Percentiles rank a stretch among this genome's conserved stretches.
Evolutionary conservation across 2,888 invertebrate species (phyloP).

Genomic region (Drepana falcataria): DNA sequence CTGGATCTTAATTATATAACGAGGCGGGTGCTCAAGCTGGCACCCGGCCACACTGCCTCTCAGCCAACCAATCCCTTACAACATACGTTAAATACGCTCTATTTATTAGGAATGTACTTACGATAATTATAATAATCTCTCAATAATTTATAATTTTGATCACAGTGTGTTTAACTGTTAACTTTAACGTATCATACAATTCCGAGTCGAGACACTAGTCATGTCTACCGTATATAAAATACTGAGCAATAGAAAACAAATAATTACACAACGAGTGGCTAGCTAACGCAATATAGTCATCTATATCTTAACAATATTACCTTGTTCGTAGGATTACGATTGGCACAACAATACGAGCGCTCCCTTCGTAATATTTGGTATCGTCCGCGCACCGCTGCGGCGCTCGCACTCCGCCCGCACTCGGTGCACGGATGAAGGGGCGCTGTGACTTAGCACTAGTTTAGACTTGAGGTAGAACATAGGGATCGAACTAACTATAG

Average conservation of each 20-base stretch:
- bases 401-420: slow-evolving; percentile 13
- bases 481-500: slow-evolving; percentile 65
- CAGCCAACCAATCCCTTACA: slow-evolving; percentile 59
- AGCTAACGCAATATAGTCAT: slow-evolving; percentile 66
- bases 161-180: slow-evolving; percentile 78
- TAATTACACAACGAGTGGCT: slow-evolving; percentile 60
- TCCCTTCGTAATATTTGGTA: slow-evolving; percentile 69
- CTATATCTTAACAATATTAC: slow-evolving; percentile 72
- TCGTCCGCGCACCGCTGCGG: slow-evolving; percentile 27
- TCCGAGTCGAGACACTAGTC: slow-evolving; percentile 59
- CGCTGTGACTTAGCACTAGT: slow-evolving; percentile 68
- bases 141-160: slow-evolving; percentile 79
- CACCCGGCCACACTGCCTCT: slow-evolving; percentile 19
- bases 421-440: slow-evolving; percentile 40
- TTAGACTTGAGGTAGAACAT: slow-evolving; percentile 75
- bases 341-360: slow-evolving; percentile 67
- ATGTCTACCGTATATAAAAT: slow-evolving; percentile 69
- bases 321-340: slow-evolving; percentile 70
- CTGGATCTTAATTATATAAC: slow-evolving; percentile 18
- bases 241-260: slow-evolving; percentile 75
- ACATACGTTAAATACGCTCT: slow-evolving; percentile 69
- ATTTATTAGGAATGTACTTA: slow-evolving; percentile 76
- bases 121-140: slow-evolving; percentile 73
- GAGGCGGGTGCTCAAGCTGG: slow-evolving; percentile 6
- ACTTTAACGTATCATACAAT: slow-evolving; percentile 75